Base-by-base conservation (phyloP, 1,140 invertebrate species). In the Danaus plexippus region DNA sequence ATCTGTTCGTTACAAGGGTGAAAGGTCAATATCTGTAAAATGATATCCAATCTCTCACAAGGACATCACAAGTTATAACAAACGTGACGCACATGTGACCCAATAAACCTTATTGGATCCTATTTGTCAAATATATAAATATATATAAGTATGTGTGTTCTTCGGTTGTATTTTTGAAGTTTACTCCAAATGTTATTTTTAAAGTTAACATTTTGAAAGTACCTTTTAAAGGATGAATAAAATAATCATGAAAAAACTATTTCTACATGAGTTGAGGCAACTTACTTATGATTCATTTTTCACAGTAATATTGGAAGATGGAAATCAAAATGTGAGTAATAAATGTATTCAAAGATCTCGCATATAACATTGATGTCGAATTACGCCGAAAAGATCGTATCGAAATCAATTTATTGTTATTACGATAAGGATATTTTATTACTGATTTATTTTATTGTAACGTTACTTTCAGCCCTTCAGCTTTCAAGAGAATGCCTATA, bases 381-480 rank as follows among this genome's bases (percentile, higher is more conserved):
- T 61, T 61, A 53, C 58, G 44, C 40, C 44, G 41, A 46, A 54
- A 47, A 61, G 59, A 61, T 61, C 40, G 54, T 56, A 61, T 61
- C 59, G 45, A 56, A 56, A 61, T 56, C 49, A 61, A 61, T 61
- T 61, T 61, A 61, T 56, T 49, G 59, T 61, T 61, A 56, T 61
- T 56, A 56, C 59, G 54, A 61, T 56, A 52, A 52, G 50, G 59
- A 61, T 61, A 60, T 60, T 45, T 49, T 52, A 44, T 48, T 50
- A 57, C 56, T 61, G 59, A 61, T 61, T 56, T 61, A 61, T 61
- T 61, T 61, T 61, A 61, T 61, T 61, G 53, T 56, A 47, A 52
- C 52, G 47, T 54, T 52, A 56, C 42, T 51, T 61, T 61, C 48
- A 18, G 13, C 11, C 32, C 45, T 61, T 52, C 50, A 47, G 9